Evolutionary conservation across 2,888 invertebrate genomes (phyloP), one percentile per base, ranked within the genome.

Genomic region (Volucella inflata): DNA sequence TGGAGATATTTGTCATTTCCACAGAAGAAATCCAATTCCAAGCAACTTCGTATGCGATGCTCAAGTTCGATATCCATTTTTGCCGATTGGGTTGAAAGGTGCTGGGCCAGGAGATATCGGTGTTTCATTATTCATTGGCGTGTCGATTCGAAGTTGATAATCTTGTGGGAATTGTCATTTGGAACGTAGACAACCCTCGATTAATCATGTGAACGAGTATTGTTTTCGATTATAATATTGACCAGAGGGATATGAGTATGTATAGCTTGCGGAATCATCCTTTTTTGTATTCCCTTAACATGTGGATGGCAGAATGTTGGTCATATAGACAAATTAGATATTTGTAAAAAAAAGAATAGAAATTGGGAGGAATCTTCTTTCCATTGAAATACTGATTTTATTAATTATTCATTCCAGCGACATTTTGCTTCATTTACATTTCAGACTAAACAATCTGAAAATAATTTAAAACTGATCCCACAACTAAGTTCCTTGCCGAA

Each of bases 161-260:
- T 85, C 85, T 77, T 77, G 64, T 59, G 81, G 81, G 81, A 85
- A 85, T 85, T 85, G 85, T 72, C 85, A 85, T 85, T 85, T 72
- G 72, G 85, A 62, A 77, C 76, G 85, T 68, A 81, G 71, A 72
- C 67, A 77, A 77, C 76, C 81, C 71, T 80, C 81, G 76, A 85
- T 85, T 85, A 77, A 85, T 85, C 85, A 85, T 77, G 57, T 62
- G 30, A 30, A 30, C 30, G 30, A 30, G 68, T 81, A 76, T 81
- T 77, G 81, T 68, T 81, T 85, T 81, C 72, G 60, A 81, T 77
- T 76, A 76, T 81, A 77, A 64, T 77, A 72, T 77, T 85, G 76
- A 81, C 76, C 85, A 77, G 17, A 55, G 77, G 81, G 62, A 80
- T 30, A 30, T 30, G 30, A 30, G 30, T 30, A 30, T 30, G 30